Conservation (phyloP, 2,888 invertebrate species). For the Lepas anatifera region DNA sequence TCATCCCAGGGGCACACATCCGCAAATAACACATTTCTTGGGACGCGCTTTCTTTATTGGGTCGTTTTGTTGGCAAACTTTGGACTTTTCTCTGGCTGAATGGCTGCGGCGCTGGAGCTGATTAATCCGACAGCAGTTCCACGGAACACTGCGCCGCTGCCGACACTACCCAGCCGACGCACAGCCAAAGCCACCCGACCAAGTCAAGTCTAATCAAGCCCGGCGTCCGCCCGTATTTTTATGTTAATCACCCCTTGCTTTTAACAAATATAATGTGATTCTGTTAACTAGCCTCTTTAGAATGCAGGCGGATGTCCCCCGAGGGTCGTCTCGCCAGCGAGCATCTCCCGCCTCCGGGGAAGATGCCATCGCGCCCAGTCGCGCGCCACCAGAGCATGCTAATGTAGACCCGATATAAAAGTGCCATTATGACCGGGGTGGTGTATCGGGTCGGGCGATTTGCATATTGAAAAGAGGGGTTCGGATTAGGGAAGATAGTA, state of each 20-base stretch:
- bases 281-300: constrained; percentile 10
- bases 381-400: neutral
- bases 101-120: neutral
- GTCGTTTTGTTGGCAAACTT: no score
- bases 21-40: no score
- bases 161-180: no score
- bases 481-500: constrained; percentile 10
- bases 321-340: neutral
- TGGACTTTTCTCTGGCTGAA: no score
- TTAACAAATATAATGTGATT: constrained; percentile 12
- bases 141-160: neutral
- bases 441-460: neutral
- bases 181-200: no score
- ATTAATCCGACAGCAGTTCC: neutral
- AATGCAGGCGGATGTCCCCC: neutral
- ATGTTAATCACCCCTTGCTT: constrained; percentile 13
- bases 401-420: neutral
- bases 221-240: constrained; percentile 3
- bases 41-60: no score
- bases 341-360: neutral
- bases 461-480: constrained; percentile 11
- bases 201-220: constrained; percentile 6
- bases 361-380: neutral
- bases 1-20: no score
- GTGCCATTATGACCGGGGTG: constrained; percentile 7